A percentile compares a stretch with the other conserved stretches of the same genome.
Evolutionary conservation across 2,113 vertebrate genomes (phyloP).

Genomic region (Otis tarda): DNA sequence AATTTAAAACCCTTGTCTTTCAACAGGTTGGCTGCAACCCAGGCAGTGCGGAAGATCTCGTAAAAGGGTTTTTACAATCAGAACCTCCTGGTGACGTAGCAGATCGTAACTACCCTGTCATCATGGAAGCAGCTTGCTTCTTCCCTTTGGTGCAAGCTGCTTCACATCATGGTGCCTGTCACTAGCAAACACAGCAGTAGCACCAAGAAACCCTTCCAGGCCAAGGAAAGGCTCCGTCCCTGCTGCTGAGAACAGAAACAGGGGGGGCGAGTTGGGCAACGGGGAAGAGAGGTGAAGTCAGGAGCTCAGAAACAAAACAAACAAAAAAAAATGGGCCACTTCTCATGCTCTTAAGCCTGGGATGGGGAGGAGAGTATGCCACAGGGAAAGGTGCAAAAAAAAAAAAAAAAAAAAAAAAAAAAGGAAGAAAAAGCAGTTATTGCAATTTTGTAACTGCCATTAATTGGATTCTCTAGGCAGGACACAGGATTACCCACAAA

Average conservation of each 20-base stretch:
- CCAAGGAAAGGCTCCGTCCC: not conserved
- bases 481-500: not conserved
- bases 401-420: not conserved
- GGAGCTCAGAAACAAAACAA: not conserved
- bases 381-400: not conserved
- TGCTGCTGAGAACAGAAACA: not conserved
- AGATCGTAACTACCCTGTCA: not conserved
- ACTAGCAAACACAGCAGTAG: not conserved
- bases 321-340: not conserved
- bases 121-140: not conserved
- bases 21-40: not conserved
- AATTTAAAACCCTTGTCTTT: not conserved
- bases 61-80: not conserved
- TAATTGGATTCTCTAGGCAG: not conserved
- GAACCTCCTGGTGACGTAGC: not conserved
- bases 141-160: not conserved
- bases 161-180: not conserved
- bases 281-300: not conserved
- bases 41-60: not conserved
- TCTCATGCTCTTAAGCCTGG: not conserved
- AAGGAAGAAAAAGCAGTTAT: not conserved
- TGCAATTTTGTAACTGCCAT: not conserved
- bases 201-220: not conserved
- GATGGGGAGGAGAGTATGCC: not conserved
- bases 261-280: accelerated